Evolutionary conservation across 2,797 vertebrate species (phyloP), one percentile per base, ranked within the genome.

Genomic region (Sebastes ruberrimus): DNA sequence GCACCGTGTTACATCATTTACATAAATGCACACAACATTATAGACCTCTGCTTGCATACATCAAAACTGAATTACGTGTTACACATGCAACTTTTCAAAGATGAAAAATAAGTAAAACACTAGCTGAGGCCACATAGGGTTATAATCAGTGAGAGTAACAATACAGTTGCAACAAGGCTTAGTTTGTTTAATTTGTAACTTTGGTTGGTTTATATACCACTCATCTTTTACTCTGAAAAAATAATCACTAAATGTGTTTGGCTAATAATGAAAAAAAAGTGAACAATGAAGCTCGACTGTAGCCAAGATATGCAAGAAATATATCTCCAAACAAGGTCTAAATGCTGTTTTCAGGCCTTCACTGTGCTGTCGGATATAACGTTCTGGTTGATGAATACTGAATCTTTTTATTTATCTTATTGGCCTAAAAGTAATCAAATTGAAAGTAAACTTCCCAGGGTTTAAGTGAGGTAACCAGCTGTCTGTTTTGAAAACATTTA

Each of bases 1-100:
- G 42, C n/a, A 30, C 56, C 1, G 32, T 28, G 65, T 38, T 57
- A 49, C 62, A 32, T 70, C 55, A 84, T 84, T 81, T 63, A 69
- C 72, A 79, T 60, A 52, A 68, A 28, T 9, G 53, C 42, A 49
- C 59, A 79, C 38, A 49, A 79, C 38, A 49, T 14, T 6, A 11
- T 0, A 57, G 18, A 60, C 64, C 16, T 30, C 27, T 6, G 2
- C 25, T 28, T 7, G 3, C 20, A 30, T 67, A 32, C 13, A 32
- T 27, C 7, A 23, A 59, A 55, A 23, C 57, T 46, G 20, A 57
- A n/a, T 28, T 22, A 2, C 3, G 3, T 55, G n/a, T 10, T 42
- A 27, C 23, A 62, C 1, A 23, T 14, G 13, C 14, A 59, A 28
- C 7, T 28, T 27, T 68, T 18, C 10, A 38, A 32, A 53, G 5